A percentile compares a stretch with the other conserved stretches of the same genome.
Conservation (phyloP, 2,113 vertebrate genomes). For the Oryzias curvinotus region DNA sequence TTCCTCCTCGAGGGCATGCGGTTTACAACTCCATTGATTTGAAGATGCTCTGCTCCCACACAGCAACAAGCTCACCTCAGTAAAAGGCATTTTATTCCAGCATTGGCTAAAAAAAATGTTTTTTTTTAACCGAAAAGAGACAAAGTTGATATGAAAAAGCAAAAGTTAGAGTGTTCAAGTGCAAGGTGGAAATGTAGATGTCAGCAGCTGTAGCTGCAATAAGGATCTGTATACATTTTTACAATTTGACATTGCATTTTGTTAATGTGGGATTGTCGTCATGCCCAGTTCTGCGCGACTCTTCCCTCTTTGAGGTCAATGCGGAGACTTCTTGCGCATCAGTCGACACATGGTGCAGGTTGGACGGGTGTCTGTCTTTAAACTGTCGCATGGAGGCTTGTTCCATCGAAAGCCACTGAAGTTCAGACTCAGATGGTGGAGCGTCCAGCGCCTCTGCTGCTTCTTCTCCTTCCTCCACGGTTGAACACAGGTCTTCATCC, state of each 20-base stretch:
- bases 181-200: slow-evolving; percentile 11
- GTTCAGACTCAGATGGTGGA: slow-evolving; percentile 44
- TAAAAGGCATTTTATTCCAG: slow-evolving; percentile 23
- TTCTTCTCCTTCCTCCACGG: slow-evolving; percentile 69
- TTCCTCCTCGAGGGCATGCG: slow-evolving; percentile 41
- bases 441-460: slow-evolving; percentile 56
- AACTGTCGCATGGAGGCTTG: slow-evolving; percentile 42
- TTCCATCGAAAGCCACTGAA: slow-evolving; percentile 37
- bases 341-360: slow-evolving; percentile 16
- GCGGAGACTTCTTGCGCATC: slow-evolving; percentile 17
- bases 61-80: slow-evolving; percentile 35
- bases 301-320: slow-evolving; percentile 25
- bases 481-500: slow-evolving; percentile 54
- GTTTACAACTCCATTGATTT: slow-evolving; percentile 54
- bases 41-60: slow-evolving; percentile 41
- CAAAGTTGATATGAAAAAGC: neutral
- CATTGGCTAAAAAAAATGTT: slow-evolving; percentile 3
- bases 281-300: slow-evolving; percentile 27
- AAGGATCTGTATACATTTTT: slow-evolving; percentile 5
- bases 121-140: slow-evolving; percentile 12
- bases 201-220: neutral
- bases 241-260: slow-evolving; percentile 36
- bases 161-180: neutral
- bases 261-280: slow-evolving; percentile 59
- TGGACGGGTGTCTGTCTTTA: slow-evolving; percentile 1